Conservation (phyloP, 2,113 vertebrate genomes). For the Myiozetetes cayanensis region DNA sequence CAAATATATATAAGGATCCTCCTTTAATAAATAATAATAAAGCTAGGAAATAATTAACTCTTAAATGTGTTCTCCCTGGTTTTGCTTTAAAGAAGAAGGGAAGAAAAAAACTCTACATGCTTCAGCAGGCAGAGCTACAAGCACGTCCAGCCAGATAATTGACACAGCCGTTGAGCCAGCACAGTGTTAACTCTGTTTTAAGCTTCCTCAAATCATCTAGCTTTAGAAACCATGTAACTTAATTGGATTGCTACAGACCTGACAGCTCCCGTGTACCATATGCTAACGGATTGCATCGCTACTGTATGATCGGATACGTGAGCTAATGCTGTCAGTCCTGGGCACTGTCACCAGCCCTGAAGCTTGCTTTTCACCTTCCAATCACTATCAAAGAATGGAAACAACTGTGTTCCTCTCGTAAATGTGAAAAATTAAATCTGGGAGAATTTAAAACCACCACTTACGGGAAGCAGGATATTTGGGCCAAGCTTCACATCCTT, state of each 20-base stretch:
- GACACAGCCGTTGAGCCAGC: neutral
- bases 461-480: fast-evolving
- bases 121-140: slow-evolving; percentile 12
- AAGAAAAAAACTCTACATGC: neutral
- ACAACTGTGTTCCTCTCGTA: neutral
- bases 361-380: neutral
- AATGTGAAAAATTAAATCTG: neutral
- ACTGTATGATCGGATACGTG: neutral
- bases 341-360: neutral
- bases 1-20: neutral
- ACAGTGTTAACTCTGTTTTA: slow-evolving; percentile 51
- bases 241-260: slow-evolving; percentile 58
- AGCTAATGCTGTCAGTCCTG: neutral
- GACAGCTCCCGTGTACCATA: neutral
- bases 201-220: slow-evolving; percentile 49
- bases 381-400: neutral
- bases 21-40: slow-evolving; percentile 1
- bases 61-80: neutral
- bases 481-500: neutral
- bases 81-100: neutral
- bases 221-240: slow-evolving; percentile 53
- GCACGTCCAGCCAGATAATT: slow-evolving; percentile 34
- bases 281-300: neutral
- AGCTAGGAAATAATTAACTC: slow-evolving; percentile 5
- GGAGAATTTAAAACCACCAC: neutral